Evolutionary conservation across 2,888 invertebrate genomes (phyloP).

Genomic region (Rotaria sp.): DNA sequence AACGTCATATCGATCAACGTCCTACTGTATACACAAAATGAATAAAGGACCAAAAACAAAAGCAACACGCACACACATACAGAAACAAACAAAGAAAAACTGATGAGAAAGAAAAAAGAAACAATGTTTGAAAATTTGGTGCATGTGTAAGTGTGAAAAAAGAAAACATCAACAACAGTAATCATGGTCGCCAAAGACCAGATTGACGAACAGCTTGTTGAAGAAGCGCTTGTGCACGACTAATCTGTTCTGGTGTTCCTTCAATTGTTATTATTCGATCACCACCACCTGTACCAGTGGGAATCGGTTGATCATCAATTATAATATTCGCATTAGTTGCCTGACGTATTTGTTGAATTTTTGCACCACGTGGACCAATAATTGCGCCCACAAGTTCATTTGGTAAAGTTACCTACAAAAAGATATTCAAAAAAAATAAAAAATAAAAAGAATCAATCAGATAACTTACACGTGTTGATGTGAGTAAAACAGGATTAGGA

Average conservation of each 20-base stretch:
- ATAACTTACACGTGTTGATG: neutral
- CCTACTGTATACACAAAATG: neutral
- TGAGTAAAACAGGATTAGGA: neutral
- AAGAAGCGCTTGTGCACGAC: conserved; percentile 94
- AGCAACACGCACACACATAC: neutral
- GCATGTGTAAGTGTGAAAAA: neutral
- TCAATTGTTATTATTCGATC: conserved; percentile 93
- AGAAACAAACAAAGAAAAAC: neutral
- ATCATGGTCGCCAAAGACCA: neutral
- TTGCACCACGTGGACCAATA: conserved; percentile 91
- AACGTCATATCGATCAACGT: neutral
- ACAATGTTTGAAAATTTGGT: neutral
- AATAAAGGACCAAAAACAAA: neutral
- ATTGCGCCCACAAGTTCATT: conserved; percentile 79
- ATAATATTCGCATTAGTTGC: conserved; percentile 93
- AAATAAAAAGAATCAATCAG: neutral
- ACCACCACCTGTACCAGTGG: neutral
- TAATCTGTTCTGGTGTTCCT: conserved; percentile 79
- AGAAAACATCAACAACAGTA: neutral
- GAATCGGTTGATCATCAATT: conserved; percentile 70
- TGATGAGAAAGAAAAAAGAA: neutral
- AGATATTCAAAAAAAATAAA: neutral
- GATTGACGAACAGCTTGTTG: conserved; percentile 58
- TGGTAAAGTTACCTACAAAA: neutral
- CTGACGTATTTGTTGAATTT: conserved; percentile 88